Conservation (phyloP, 2,888 invertebrate genomes). For the Cryptocheilus praepositus region DNA sequence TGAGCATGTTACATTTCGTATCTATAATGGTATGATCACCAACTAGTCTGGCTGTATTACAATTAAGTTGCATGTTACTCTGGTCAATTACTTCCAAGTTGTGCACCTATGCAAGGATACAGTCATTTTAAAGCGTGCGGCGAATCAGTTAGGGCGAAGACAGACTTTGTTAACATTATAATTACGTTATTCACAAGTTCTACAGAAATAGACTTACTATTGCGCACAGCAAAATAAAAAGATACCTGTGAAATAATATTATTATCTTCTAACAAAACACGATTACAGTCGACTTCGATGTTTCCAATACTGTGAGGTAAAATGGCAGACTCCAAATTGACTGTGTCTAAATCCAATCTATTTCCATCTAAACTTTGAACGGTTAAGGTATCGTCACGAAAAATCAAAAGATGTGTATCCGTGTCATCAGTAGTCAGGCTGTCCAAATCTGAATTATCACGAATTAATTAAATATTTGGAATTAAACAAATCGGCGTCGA, state of each 20-base stretch:
- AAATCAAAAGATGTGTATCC: constrained; percentile 67
- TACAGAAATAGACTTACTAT: background rate
- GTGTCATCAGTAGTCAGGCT: constrained; percentile 64
- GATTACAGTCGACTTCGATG: constrained; percentile 63
- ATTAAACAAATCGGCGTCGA: no score
- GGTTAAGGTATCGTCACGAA: constrained; percentile 67
- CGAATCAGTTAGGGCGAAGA: background rate
- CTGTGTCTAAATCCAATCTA: constrained; percentile 64
- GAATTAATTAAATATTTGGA: constrained; percentile 3
- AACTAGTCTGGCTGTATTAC: constrained; percentile 60
- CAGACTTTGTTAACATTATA: background rate
- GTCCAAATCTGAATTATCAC: constrained; percentile 61
- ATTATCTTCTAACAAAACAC: constrained; percentile 61
- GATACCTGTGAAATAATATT: constrained; percentile 66
- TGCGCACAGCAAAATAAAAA: background rate
- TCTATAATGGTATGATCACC: constrained; percentile 60
- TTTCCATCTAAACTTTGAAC: constrained; percentile 64
- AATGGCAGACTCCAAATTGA: constrained; percentile 67
- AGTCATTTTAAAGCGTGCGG: background rate
- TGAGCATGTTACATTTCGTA: constrained; percentile 61
- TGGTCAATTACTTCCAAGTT: constrained; percentile 67
- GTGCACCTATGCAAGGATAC: constrained; percentile 55
- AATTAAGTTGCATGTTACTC: constrained; percentile 58
- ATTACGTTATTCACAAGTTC: background rate
- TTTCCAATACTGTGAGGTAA: constrained; percentile 63